Evolutionary conservation across 2,113 vertebrate species (phyloP).

Genomic region (Lophura nycthemera): DNA sequence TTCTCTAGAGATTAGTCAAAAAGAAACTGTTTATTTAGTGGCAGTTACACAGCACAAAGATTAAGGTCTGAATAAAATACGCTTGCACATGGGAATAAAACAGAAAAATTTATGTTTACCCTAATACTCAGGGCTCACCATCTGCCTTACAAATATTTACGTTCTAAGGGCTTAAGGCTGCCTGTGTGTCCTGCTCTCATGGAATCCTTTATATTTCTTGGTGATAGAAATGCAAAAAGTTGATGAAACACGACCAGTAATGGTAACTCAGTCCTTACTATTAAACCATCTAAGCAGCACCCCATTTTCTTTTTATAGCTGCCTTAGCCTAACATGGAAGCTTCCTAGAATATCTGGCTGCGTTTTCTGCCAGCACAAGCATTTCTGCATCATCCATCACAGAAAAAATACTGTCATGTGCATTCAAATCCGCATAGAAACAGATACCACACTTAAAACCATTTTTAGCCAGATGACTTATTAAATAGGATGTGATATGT

Average conservation of each 20-base stretch:
- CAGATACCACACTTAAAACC: background rate
- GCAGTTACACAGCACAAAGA: slow-evolving; percentile 6
- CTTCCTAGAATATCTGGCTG: background rate
- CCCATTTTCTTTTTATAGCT: background rate
- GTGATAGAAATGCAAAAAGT: background rate
- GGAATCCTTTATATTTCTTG: background rate
- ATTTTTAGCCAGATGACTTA: background rate
- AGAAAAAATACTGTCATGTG: background rate
- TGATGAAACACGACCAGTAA: background rate
- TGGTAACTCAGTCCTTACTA: background rate
- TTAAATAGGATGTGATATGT: background rate
- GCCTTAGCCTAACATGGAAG: background rate
- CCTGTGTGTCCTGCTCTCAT: slow-evolving; percentile 63
- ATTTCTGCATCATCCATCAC: background rate
- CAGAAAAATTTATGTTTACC: slow-evolving; percentile 39
- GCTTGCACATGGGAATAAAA: background rate
- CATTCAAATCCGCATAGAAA: background rate
- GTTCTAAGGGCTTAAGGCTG: slow-evolving; percentile 24
- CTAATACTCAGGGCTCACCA: background rate
- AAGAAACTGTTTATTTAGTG: slow-evolving; percentile 26
- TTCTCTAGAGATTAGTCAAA: background rate
- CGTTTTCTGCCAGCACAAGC: background rate
- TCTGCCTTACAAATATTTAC: slow-evolving; percentile 70
- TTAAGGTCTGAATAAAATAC: background rate
- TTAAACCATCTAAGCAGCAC: background rate